Percentiles rank a stretch among this genome's conserved stretches.
These are phyloP conservation scores for Meandrina meandrites DNA, from an alignment of 92 coral and sea anemone genomes.

Conservation along the genomic window DNA sequence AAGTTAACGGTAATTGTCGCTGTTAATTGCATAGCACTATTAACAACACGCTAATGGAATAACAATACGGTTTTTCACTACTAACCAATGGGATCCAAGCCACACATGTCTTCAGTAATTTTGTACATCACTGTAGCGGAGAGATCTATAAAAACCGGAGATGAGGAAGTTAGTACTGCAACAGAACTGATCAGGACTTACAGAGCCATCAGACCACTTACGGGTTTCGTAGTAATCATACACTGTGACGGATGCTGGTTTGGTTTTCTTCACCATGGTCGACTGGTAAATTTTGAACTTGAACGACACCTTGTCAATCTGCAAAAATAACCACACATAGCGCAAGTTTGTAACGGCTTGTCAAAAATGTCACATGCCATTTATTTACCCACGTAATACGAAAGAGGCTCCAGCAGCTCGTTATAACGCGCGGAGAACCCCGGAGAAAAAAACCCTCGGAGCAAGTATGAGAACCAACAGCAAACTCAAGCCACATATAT, in stretches of 20 bases:
- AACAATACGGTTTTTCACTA: not conserved
- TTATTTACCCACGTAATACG: too few species aligned
- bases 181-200: not conserved
- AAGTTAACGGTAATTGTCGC: too few species aligned
- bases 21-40: too few species aligned
- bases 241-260: conserved; percentile 83
- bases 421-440: too few species aligned
- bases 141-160: conserved; percentile 51
- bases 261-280: conserved; percentile 82
- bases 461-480: too few species aligned
- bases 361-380: too few species aligned
- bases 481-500: too few species aligned
- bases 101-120: conserved; percentile 70
- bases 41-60: not conserved
- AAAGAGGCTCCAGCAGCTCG: too few species aligned
- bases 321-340: not conserved
- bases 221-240: conserved; percentile 97
- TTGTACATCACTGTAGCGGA: conserved; percentile 78
- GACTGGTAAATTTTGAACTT: conserved; percentile 75
- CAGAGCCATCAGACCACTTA: conserved; percentile 10
- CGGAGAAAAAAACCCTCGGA: too few species aligned
- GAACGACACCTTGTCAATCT: conserved; percentile 71
- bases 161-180: not conserved
- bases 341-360: not conserved
- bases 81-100: conserved; percentile 25